Base-by-base conservation (phyloP, 2,888 invertebrate species). In the Tolmerus cingulatus region DNA sequence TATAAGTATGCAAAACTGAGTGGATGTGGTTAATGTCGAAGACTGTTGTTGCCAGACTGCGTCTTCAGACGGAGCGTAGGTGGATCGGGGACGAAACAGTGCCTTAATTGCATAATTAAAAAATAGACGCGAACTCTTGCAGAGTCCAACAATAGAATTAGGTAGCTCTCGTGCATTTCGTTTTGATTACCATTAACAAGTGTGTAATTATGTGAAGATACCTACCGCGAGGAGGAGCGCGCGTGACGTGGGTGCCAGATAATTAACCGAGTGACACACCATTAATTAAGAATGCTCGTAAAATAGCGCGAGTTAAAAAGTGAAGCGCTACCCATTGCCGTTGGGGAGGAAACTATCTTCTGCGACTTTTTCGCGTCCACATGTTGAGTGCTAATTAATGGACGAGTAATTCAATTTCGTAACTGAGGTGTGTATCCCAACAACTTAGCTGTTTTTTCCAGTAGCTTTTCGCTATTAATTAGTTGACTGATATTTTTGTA, bases 181-280 rank as follows among this genome's bases (percentile, higher is more conserved):
- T 43, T 78, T 78, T 78, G 78, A 43, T 78, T 78, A 43, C 43
- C 23, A 78, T 43, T 40, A 23, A 78, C 40, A 43, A 81, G 51
- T 81, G 81, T 51, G 51, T 51, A 30, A 81, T 55, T 81, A 30
- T 55, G 46, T 55, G 34, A 81, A 55, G 51, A 81, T 81, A 81
- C 34, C 81, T n/a, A 34, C 55, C 43, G 23, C 19, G 14, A 46
- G 43, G 43, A 14, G 19, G 40, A 23, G 46, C 30, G 30, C 55
- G 34, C 66, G 66, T 66, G 66, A 55, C 66, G 84, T 84, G 74
- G 84, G 74, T 74, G 84, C 57, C 57, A 84, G 40, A 66, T 84
- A 84, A 84, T 84, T 57, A 84, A 55, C 40, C 66, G 23, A 27
- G 74, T 74, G 74, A 43, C 37, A 74, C 84, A 23, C 30, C 12